Percentiles rank a stretch among this genome's conserved stretches.
Conservation (phyloP, 2,888 invertebrate genomes). For the Amorpha juglandis region DNA sequence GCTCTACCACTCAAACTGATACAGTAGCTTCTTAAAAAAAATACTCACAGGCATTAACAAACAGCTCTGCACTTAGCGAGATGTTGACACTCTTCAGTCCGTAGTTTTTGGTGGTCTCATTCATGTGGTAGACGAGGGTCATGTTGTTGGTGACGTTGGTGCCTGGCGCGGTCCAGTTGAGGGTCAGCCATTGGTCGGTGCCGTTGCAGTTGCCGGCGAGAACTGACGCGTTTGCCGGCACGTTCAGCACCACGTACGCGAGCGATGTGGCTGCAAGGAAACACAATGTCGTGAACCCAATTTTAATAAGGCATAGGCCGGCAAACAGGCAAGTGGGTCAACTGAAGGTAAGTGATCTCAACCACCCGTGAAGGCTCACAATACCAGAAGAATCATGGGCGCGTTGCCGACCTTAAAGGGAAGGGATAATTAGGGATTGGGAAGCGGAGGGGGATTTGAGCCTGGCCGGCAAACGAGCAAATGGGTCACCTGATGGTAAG, state of each 20-base stretch:
- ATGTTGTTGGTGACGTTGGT: slow-evolving; percentile 51
- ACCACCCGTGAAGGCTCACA: too few relatives aligned
- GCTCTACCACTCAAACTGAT: too few relatives aligned
- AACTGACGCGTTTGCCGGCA: slow-evolving; percentile 60
- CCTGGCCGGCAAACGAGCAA: too few relatives aligned
- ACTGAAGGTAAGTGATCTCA: too few relatives aligned
- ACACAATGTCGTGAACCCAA: background rate
- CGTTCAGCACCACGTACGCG: slow-evolving; percentile 55
- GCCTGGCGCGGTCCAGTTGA: slow-evolving; percentile 51
- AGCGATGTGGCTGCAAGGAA: slow-evolving; percentile 51
- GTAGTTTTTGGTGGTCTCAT: slow-evolving; percentile 63
- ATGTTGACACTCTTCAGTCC: slow-evolving; percentile 60
- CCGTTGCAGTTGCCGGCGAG: slow-evolving; percentile 58
- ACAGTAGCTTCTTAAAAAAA: background rate
- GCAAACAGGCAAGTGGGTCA: too few relatives aligned
- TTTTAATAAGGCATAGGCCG: too few relatives aligned
- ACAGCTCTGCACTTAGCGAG: slow-evolving; percentile 65
- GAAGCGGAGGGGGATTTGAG: too few relatives aligned
- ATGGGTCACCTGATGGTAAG: too few relatives aligned
- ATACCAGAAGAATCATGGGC: too few relatives aligned
- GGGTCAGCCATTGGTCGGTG: slow-evolving; percentile 54
- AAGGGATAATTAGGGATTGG: too few relatives aligned
- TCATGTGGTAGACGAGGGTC: slow-evolving; percentile 58
- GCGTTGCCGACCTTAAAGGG: too few relatives aligned
- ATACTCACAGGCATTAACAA: slow-evolving; percentile 69